These are phyloP conservation scores for Zhuqinia jingwanae DNA, from an alignment of 2,888 invertebrate genomes.

Conservation along the genomic window DNA sequence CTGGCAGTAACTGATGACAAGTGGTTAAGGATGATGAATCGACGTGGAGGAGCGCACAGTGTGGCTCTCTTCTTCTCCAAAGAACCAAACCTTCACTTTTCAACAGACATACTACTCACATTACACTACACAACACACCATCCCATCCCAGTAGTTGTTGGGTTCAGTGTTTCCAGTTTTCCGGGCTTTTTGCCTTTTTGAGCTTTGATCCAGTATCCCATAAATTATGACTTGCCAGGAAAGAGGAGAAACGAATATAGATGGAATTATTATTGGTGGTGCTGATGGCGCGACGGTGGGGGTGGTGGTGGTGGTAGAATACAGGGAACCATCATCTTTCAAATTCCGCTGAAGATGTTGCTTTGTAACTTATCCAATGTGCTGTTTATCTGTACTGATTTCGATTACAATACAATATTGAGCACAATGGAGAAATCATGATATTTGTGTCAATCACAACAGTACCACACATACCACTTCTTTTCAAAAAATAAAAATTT, in stretches of 20 bases:
- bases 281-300: conserved; percentile 6
- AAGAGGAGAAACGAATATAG: background rate
- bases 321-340: conserved; percentile 19
- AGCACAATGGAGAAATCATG: background rate
- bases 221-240: conserved; percentile 61
- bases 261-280: background rate
- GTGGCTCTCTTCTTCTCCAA: conserved; percentile 47
- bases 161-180: background rate
- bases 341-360: background rate
- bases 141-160: background rate
- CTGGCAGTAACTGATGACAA: conserved; percentile 76
- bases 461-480: background rate
- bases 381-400: background rate
- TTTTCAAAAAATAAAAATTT: no score
- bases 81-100: conserved; percentile 72
- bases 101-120: conserved; percentile 13
- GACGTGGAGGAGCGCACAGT: conserved; percentile 67
- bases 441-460: conserved; percentile 18
- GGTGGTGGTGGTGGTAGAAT: conserved; percentile 32
- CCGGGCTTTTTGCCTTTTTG: conserved; percentile 47
- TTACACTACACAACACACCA: background rate
- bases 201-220: conserved; percentile 67
- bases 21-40: conserved; percentile 78
- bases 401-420: background rate
- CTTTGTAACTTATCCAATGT: conserved; percentile 20